A percentile compares a stretch with the other conserved stretches of the same genome.
These are phyloP conservation scores for Lycopodina hypogea DNA, from an alignment of 37 sponge, comb jelly and placozoan species.

Conservation along the genomic window DNA sequence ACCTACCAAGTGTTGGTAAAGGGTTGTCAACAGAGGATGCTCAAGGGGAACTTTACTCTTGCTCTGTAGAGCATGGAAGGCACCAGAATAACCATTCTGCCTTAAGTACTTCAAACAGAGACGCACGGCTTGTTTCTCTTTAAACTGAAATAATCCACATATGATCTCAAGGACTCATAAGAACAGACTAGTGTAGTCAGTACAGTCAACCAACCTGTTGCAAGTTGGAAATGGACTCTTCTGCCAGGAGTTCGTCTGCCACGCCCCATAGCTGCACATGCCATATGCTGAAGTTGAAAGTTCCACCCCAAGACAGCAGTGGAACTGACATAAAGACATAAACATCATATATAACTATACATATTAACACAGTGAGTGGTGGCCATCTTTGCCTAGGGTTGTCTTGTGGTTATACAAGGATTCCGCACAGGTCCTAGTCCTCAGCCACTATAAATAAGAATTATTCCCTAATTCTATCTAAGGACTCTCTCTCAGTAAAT, in stretches of 20 bases:
- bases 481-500: too few relatives aligned
- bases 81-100: conserved; percentile 76
- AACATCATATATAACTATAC: not conserved
- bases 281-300: conserved; percentile 86
- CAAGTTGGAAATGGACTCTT: conserved; percentile 32
- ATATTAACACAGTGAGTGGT: not conserved
- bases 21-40: conserved; percentile 70
- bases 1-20: conserved; percentile 60
- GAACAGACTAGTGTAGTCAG: not conserved
- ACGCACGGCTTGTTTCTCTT: conserved; percentile 59
- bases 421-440: too few relatives aligned
- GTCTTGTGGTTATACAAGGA: too few relatives aligned
- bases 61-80: conserved; percentile 64
- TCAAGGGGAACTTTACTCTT: conserved; percentile 68
- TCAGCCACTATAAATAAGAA: too few relatives aligned
- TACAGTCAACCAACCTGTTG: conserved; percentile 22
- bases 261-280: conserved; percentile 65
- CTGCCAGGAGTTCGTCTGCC: conserved; percentile 28
- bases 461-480: too few relatives aligned
- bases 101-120: conserved; percentile 88
- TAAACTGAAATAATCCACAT: conserved; percentile 9
- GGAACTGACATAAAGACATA: conserved; percentile 49
- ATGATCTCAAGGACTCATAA: not conserved
- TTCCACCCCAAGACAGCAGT: conserved; percentile 66
- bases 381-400: not conserved